phyloP scores from a whole-genome alignment of 2,797 vertebrate species.

The Gallinago nigripennis region DNA sequence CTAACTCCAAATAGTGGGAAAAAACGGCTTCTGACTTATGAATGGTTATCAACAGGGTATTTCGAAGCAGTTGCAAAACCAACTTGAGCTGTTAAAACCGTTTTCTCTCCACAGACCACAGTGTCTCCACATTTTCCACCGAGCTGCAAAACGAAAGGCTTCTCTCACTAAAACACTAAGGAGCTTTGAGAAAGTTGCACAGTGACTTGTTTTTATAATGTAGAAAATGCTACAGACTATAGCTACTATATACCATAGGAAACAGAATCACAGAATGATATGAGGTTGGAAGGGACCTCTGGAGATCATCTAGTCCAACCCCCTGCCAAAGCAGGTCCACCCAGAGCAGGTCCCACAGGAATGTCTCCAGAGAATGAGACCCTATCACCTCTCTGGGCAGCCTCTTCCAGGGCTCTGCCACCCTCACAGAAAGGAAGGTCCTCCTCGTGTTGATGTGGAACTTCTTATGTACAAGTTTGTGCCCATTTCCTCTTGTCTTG shows the following conservation, averaged over 20 bases:
- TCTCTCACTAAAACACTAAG: background rate
- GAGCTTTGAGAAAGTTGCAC: background rate
- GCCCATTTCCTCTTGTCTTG: too few relatives aligned
- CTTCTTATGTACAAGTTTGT: too few relatives aligned
- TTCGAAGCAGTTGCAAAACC: background rate
- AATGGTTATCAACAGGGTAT: background rate
- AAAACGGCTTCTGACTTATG: fast-evolving
- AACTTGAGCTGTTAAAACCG: background rate
- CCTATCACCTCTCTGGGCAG: too few relatives aligned
- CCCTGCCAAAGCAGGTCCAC: too few relatives aligned
- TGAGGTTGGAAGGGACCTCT: too few relatives aligned
- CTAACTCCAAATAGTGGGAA: background rate
- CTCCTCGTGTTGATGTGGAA: too few relatives aligned
- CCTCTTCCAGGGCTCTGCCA: too few relatives aligned
- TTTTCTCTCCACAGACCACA: background rate
- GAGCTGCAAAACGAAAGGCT: background rate
- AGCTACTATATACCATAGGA: background rate
- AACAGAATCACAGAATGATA: too few relatives aligned
- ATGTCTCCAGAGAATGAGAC: too few relatives aligned
- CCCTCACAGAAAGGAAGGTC: too few relatives aligned
- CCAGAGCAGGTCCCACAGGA: too few relatives aligned
- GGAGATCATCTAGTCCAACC: too few relatives aligned
- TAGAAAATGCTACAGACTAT: background rate
- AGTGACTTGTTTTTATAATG: background rate
- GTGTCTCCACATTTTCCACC: background rate